phyloP scores from a whole-genome alignment of 2,888 invertebrate genomes.

The Crocallis elinguaria region DNA sequence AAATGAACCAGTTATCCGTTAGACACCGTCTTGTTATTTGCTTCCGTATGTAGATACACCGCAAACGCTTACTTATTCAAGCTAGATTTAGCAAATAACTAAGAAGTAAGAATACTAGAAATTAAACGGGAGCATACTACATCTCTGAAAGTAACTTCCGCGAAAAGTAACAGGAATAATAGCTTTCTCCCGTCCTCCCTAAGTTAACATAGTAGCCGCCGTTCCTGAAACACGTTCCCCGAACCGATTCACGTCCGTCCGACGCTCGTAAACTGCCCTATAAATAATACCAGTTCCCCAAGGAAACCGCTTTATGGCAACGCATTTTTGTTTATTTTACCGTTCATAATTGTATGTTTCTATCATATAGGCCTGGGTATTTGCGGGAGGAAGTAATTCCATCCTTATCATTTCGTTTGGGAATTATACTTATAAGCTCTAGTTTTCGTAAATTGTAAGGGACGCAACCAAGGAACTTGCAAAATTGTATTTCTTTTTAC shows the following conservation, averaged over 20 bases:
- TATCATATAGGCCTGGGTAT: not conserved
- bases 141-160: not conserved
- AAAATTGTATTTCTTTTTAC: too few relatives aligned
- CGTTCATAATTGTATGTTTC: conserved; percentile 8
- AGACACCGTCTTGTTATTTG: too few relatives aligned
- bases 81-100: too few relatives aligned
- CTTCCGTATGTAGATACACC: too few relatives aligned
- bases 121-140: too few relatives aligned
- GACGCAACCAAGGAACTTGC: too few relatives aligned
- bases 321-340: conserved; percentile 30
- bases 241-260: conserved; percentile 28
- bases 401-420: not conserved
- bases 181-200: not conserved
- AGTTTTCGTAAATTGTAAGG: too few relatives aligned
- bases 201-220: conserved; percentile 1
- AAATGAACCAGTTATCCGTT: too few relatives aligned
- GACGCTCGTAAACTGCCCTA: conserved; percentile 49
- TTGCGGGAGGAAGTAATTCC: not conserved
- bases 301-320: conserved; percentile 45
- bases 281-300: conserved; percentile 46
- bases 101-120: too few relatives aligned
- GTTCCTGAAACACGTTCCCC: conserved; percentile 20
- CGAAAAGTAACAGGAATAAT: not conserved
- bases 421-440: too few relatives aligned
- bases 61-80: too few relatives aligned